Evolutionary conservation across 37 sponge, comb jelly and placozoan species (phyloP), one percentile per base, ranked within the genome.

Genomic region (Tethya wilhelma): DNA sequence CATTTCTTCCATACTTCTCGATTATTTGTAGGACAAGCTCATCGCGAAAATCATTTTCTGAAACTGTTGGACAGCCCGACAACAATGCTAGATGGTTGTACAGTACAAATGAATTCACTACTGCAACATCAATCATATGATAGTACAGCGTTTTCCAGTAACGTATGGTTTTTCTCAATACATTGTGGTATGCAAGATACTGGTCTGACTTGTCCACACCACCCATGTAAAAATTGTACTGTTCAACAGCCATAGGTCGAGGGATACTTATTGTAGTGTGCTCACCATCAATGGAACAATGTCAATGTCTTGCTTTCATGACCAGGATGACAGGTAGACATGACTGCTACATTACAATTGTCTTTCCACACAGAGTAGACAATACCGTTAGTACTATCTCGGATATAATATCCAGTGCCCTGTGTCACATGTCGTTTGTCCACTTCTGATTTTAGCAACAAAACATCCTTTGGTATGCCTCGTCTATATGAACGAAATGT

Each of bases 111-210:
- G 81, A 44, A 72, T 80, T 80, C 45, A 80, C 77, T 26, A 87
- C 38, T 25, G 70, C 66, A 31, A 74, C 69, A 39, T 87, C 88
- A 53, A 87, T 39, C 8, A 67, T n/a, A 69, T 87, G 80, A 43
- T 46, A 86, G 33, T 79, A 79, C 20, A 77, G 64, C 0, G 87
- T 86, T 39, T 86, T 86, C 87, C 80, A 86, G 57, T 86, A 86
- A 9, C 57, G 38, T 4, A 14, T 40, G 3, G 87, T 79, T n/a
- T 73, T 20, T 12, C 69, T 57, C 36, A 79, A 58, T 22, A 71
- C 75, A 55, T 68, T 73, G 67, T 78, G 53, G 53, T 77, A 78
- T 2, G 31, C 11, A 4, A 85, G 11, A n/a, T 67, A 41, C 38
- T 86, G 79, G 44, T 86, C 87, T n/a, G 42, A 46, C 6, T 39